Base-by-base conservation (phyloP, 2,113 vertebrate species). In the Eubucco bourcierii region DNA sequence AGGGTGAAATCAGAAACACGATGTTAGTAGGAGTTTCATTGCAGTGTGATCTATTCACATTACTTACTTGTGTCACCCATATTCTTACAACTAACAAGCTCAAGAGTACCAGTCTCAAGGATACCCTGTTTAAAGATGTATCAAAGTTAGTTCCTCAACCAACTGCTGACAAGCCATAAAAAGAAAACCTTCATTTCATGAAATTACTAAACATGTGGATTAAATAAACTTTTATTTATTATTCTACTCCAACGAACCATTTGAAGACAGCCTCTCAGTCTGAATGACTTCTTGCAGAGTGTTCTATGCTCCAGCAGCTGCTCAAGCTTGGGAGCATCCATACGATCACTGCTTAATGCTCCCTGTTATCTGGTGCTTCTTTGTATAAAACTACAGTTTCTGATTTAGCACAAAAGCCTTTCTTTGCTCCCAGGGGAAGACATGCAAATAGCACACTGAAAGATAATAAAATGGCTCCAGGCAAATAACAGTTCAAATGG, bases 401-500 rank as follows among this genome's bases (percentile, higher is more conserved):
- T 66, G 75, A 64, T 77, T 89, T 88, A 93, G 52, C 64, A 87
- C 66, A 93, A 82, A 84, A 82, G 16, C 34, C 15, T 84, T 46
- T 82, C 44, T 81, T 93, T 81, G 50, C 67, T 79, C 50, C 55
- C 50, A 70, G 24, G 64, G 81, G 56, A 80, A 74, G 82, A 83
- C 33, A 23, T 7, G 34, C 46, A 84, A 52, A 46, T 64, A 79
- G 52, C 56, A 80, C 3, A 7, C 31, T 79, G 64, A 80, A 93
- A 93, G 87, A 93, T 70, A 90, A 86, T 60, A 65, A 84, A 88
- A 88, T 70, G 6, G 70, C 63, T 92, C 61, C 52, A 65, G 60
- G 67, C 33, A 89, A 93, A 66, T 61, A 79, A 79, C n/a, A 64
- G 37, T 71, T 88, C 41, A 92, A 90, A 84, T 82, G 52, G 78